Evolutionary conservation across 2,797 vertebrate genomes (phyloP).

Genomic region (Loris lydekkerianus): DNA sequence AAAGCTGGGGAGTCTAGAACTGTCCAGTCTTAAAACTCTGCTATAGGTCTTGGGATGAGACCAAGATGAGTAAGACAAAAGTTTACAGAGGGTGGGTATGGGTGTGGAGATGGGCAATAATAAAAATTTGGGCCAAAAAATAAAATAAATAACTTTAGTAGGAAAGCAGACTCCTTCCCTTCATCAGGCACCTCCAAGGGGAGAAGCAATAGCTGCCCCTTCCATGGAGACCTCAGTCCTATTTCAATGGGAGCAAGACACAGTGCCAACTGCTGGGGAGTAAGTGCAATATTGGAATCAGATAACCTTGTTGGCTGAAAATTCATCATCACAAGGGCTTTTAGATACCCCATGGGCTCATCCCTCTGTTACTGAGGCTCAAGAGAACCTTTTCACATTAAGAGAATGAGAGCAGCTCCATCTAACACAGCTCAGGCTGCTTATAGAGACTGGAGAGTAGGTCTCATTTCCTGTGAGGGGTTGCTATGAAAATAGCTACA

Average conservation of each 20-base stretch:
- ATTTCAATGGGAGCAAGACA: neutral
- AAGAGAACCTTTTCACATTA: neutral
- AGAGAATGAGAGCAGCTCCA: neutral
- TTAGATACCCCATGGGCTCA: neutral
- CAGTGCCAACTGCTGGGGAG: neutral
- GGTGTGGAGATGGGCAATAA: neutral
- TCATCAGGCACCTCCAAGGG: neutral
- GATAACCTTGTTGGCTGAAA: neutral
- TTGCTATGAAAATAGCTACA: neutral
- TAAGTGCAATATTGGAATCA: neutral
- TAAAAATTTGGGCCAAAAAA: neutral
- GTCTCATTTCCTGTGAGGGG: neutral
- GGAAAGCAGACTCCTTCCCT: neutral
- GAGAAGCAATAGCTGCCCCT: neutral
- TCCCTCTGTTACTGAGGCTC: neutral
- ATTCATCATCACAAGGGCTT: neutral
- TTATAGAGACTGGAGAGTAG: neutral
- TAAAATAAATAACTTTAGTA: constrained; percentile 13
- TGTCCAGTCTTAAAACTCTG: neutral
- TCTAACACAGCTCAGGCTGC: neutral
- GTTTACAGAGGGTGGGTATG: rapidly evolving
- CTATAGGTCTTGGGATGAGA: neutral
- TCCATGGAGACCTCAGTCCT: neutral
- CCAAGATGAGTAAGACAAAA: neutral
- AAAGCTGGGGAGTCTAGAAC: neutral